Conservation (phyloP, 2,113 vertebrate genomes). For the Sebastes fasciatus region DNA sequence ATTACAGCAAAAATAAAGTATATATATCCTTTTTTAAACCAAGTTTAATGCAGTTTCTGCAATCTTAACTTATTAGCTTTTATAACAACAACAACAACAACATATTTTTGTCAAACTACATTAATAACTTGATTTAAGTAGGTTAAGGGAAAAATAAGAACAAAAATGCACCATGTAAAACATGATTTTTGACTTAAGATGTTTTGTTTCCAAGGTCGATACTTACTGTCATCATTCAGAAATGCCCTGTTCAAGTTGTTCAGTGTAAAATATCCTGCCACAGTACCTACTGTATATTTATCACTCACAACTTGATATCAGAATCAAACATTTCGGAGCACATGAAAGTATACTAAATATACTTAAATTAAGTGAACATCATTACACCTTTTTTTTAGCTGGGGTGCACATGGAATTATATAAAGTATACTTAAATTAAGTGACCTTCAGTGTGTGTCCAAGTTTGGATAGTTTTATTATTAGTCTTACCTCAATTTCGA, state of each 20-base stretch:
- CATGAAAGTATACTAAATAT: too few species aligned
- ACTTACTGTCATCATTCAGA: not conserved
- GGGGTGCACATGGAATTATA: too few species aligned
- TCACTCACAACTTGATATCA: too few species aligned
- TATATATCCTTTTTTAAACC: not conserved
- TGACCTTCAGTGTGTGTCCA: not conserved
- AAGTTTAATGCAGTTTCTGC: not conserved
- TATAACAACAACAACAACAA: not conserved
- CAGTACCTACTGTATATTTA: too few species aligned
- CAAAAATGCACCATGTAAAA: not conserved
- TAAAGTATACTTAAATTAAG: not conserved
- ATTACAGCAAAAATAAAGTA: not conserved
- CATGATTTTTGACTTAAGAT: not conserved
- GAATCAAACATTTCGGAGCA: too few species aligned
- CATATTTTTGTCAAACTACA: not conserved
- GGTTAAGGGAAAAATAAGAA: not conserved
- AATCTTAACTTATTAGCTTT: not conserved
- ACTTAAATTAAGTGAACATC: not conserved
- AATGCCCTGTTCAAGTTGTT: too few species aligned
- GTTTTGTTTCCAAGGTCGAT: not conserved
- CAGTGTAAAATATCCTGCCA: too few species aligned
- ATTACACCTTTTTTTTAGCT: too few species aligned
- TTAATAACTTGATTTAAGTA: too few species aligned
- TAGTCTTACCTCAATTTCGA: conserved; percentile 73
- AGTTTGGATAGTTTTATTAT: not conserved